Conservation (phyloP, 2,113 vertebrate genomes). For the Thinocorus orbignyianus region DNA sequence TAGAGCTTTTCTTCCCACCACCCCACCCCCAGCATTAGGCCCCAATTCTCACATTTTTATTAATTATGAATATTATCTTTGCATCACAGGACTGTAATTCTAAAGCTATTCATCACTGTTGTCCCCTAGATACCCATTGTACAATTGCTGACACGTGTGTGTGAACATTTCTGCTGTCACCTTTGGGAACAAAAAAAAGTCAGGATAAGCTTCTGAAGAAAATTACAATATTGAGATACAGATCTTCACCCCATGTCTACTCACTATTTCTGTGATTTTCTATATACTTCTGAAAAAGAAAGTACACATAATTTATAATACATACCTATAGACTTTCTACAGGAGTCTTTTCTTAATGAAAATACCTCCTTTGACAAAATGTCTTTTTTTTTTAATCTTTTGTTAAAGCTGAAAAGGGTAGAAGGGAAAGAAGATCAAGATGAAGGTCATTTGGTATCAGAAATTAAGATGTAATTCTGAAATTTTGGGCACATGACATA, state of each 20-base stretch:
- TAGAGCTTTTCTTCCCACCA: no score
- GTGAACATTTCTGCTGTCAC: background rate
- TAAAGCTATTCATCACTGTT: background rate
- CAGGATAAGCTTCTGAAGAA: background rate
- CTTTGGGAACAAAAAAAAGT: background rate
- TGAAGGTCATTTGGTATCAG: background rate
- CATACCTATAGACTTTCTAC: background rate
- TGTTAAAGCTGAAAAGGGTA: background rate
- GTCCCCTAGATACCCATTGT: background rate
- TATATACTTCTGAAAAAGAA: background rate
- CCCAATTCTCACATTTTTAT: background rate
- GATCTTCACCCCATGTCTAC: background rate
- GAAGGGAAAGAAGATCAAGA: background rate
- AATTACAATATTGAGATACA: background rate
- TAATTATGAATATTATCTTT: background rate
- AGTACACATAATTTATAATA: background rate
- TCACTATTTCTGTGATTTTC: background rate
- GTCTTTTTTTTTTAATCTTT: background rate
- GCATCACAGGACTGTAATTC: background rate
- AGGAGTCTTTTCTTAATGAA: background rate
- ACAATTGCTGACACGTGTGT: background rate
- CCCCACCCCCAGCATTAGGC: no score
- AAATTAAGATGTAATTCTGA: background rate
- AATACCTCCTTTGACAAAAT: background rate
- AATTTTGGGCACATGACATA: background rate